Evolutionary conservation across 2,797 vertebrate species (phyloP), one percentile per base, ranked within the genome.

Genomic region (Columba guinea): DNA sequence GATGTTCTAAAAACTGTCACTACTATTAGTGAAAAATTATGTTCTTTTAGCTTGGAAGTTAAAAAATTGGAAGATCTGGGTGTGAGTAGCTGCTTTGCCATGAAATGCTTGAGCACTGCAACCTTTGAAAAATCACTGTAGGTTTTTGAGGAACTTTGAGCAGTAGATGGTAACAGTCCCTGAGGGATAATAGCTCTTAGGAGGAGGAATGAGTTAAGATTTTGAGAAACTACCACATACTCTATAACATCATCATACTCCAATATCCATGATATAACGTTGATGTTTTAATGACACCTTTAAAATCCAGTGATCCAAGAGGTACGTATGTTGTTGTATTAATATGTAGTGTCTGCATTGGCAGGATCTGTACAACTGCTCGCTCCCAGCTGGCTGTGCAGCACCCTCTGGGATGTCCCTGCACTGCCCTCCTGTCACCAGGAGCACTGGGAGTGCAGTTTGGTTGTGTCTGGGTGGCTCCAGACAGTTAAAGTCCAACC

Each of bases 321-420:
- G 48, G 22, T 69, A 24, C 13, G 3, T 51, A 15, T 0, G 0
- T 30, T 7, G 44, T 20, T 76, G 55, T 32, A 46, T 46, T 46
- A 46, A 46, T 46, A 11, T 18, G 22, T 23, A 9, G 44, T 62
- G 37, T 65, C 28, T 75, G 21, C 11, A 3, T 7, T 52, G 67
- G 39, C 37, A 76, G 58, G 73, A 24, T 37, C 12, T 41, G 39
- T 52, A 14, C 32, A 39, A 8, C 55, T 69, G 51, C 62, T 60
- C 41, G 22, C 22, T 84, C 22, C 53, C 80, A 88, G 55, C 76
- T 78, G 83, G n/a, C 62, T 82, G 30, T 26, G 71, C 51, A 73
- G 73, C 44, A 24, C 28, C 30, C 51, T 73, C 17, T 46, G 62
- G 23, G 51, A 17, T 32, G 22, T 51, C 19, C 51, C 49, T 15